Evolutionary conservation across 2,888 invertebrate genomes (phyloP).

Genomic region (Vanessa cardui): DNA sequence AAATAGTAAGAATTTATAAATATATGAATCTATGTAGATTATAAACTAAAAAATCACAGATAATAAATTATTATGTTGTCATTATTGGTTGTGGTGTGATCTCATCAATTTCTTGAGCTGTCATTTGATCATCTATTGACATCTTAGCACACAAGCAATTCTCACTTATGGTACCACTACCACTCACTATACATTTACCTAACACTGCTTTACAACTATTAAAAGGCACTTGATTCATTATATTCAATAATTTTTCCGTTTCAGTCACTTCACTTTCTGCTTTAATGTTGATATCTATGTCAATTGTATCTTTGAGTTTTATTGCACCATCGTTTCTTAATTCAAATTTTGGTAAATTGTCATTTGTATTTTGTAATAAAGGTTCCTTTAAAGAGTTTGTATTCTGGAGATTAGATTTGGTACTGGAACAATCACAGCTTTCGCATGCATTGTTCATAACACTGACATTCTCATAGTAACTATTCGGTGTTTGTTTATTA

Average conservation of each 20-base stretch:
- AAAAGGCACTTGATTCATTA: conserved; percentile 48
- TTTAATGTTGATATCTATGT: conserved; percentile 49
- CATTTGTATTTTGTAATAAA: conserved; percentile 26
- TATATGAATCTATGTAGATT: neutral
- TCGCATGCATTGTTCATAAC: conserved; percentile 44
- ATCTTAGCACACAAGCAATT: conserved; percentile 74
- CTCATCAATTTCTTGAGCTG: conserved; percentile 71
- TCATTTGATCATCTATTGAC: conserved; percentile 61
- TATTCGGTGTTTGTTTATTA: conserved; percentile 14
- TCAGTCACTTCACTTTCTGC: conserved; percentile 1
- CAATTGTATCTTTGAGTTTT: conserved; percentile 63
- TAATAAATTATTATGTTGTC: conserved; percentile 18
- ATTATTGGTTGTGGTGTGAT: conserved; percentile 64
- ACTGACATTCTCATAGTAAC: conserved; percentile 20
- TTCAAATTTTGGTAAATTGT: conserved; percentile 53
- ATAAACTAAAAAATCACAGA: conserved; percentile 26
- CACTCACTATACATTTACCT: conserved; percentile 73
- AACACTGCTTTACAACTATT: conserved; percentile 70
- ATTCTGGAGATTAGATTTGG: conserved; percentile 14
- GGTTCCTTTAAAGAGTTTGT: neutral
- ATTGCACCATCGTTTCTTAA: conserved; percentile 62
- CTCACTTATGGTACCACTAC: conserved; percentile 64
- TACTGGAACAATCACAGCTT: conserved; percentile 53
- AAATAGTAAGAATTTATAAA: neutral
- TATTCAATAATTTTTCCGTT: conserved; percentile 8